These are phyloP conservation scores for Phoeniculus purpureus DNA, from an alignment of 2,797 vertebrate species.

Conservation along the genomic window DNA sequence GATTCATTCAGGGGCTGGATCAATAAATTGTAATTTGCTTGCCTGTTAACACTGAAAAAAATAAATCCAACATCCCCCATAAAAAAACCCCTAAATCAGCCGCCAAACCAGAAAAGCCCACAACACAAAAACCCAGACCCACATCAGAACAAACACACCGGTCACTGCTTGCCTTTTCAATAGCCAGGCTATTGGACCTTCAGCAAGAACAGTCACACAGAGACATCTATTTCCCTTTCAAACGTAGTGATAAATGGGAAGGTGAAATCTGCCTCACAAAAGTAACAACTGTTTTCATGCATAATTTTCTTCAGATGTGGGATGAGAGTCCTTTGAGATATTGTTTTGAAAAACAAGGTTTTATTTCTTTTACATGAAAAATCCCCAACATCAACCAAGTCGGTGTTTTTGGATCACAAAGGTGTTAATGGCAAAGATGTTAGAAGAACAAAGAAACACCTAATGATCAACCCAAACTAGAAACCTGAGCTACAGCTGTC, in stretches of 20 bases:
- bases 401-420: conserved; percentile 22
- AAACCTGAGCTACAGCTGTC: conserved; percentile 48
- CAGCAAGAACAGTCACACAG: not conserved
- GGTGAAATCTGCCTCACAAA: not conserved
- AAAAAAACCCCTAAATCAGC: not conserved
- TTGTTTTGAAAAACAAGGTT: not conserved
- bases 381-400: not conserved
- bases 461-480: conserved; percentile 29
- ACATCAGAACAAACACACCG: not conserved
- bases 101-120: not conserved
- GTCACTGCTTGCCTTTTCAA: not conserved
- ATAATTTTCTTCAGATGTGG: not conserved
- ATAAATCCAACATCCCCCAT: too few species aligned
- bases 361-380: not conserved
- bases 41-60: not conserved
- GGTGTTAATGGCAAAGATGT: conserved; percentile 13
- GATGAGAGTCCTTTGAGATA: not conserved
- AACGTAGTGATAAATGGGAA: not conserved
- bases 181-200: not conserved
- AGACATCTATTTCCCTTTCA: not conserved
- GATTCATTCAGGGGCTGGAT: rapidly evolving
- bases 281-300: not conserved
- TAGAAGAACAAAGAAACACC: not conserved
- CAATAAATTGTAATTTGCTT: not conserved
- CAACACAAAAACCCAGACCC: not conserved